phyloP scores from a whole-genome alignment of 1,140 invertebrate species.

The Drosophila parabipectinata region DNA sequence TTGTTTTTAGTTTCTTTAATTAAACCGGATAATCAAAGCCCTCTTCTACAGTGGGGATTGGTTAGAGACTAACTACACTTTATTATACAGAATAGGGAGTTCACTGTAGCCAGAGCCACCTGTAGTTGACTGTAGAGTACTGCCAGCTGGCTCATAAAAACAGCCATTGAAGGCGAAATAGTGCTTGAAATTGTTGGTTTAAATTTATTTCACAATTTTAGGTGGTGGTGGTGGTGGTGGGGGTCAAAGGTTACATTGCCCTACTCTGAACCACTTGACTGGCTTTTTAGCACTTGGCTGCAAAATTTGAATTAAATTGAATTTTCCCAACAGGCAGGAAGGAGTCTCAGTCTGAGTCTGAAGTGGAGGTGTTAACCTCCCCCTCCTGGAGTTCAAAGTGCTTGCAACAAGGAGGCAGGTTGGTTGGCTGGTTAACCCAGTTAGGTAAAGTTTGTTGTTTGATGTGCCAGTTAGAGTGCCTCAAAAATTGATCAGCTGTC shows the following conservation, averaged over 20 bases:
- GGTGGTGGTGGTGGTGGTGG: slow-evolving; percentile 21
- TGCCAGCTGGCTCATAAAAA: slow-evolving; percentile 60
- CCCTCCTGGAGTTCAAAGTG: slow-evolving; percentile 42
- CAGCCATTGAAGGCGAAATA: slow-evolving; percentile 38
- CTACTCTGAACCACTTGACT: slow-evolving; percentile 35
- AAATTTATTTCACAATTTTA: slow-evolving; percentile 34
- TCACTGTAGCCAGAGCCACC: not conserved
- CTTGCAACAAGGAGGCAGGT: slow-evolving; percentile 22
- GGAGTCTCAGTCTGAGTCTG: slow-evolving; percentile 7
- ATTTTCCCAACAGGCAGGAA: slow-evolving; percentile 32
- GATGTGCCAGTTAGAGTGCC: slow-evolving; percentile 56
- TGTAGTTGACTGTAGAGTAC: slow-evolving; percentile 23
- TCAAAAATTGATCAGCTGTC: slow-evolving; percentile 26
- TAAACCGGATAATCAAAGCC: slow-evolving; percentile 66
- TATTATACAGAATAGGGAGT: not conserved
- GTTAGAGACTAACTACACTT: no score
- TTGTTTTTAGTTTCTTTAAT: slow-evolving; percentile 67
- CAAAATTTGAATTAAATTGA: slow-evolving; percentile 68
- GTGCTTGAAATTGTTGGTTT: slow-evolving; percentile 54
- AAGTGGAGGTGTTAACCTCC: slow-evolving; percentile 19
- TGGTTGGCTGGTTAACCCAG: slow-evolving; percentile 57
- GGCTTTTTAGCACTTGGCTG: slow-evolving; percentile 60
- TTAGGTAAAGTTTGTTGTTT: slow-evolving; percentile 66
- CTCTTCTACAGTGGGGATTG: slow-evolving; percentile 6
- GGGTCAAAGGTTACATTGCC: slow-evolving; percentile 46